Evolutionary conservation across 1,140 invertebrate species (phyloP), one percentile per base, ranked within the genome.

Genomic region (Armadillidium nasatum): DNA sequence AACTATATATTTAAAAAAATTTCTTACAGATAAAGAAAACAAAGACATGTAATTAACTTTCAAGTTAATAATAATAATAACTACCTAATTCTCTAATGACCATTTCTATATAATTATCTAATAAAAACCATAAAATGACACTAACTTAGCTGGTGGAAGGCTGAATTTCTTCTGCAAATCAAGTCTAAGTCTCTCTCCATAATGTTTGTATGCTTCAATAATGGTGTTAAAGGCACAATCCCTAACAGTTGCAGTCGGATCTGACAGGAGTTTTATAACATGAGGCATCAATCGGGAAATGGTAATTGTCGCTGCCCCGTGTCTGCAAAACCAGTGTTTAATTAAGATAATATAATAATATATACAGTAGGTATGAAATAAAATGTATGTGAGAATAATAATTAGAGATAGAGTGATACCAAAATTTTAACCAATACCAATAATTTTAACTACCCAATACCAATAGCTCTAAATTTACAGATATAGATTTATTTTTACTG

Each of bases 161-260:
- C 84, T 84, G 82, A 93, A 90, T 83, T 94, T 94, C 83, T 90
- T 91, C 81, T 90, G 88, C 72, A 98, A 86, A 85, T 97, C 95
- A 68, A 88, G 85, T 80, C 94, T 85, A 69, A 98, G 86, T 85
- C 91, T 89, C 84, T 98, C 95, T 80, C 95, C 95, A 71, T 97
- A 93, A 85, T 97, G 94, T 83, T 93, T 90, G 84, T 97, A 97
- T 43, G 97, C 91, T 84, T 96, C 93, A 21, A 95, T 91, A 60
- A 97, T 83, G 7, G 94, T 92, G 81, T 89, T 90, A 82, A 94
- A 88, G 4, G 95, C 93, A 15, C 92, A 90, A 83, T 97, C 95
- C 44, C 95, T 85, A 45, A 96, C 95, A 78, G 92, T 89, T 19
- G 90, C 88, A 78, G 91, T 93, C n/a, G 93, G 93, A 87, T 97